These are phyloP conservation scores for Cebus imitator DNA, from an alignment of 2,113 vertebrate genomes.

Conservation along the genomic window DNA sequence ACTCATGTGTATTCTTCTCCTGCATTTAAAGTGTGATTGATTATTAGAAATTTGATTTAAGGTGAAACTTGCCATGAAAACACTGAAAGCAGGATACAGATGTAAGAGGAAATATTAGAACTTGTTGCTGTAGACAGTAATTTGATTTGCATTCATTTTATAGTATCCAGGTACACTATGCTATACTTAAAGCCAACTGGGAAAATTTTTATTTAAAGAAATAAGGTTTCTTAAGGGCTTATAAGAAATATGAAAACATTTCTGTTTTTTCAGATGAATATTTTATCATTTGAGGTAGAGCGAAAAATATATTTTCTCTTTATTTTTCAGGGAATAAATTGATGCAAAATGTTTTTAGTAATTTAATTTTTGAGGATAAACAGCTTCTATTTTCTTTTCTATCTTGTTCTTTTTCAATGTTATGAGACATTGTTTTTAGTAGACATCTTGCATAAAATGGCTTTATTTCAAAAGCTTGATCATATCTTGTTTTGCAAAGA, in stretches of 20 bases:
- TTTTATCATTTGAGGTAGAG: slow-evolving; percentile 60
- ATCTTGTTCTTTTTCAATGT: not conserved
- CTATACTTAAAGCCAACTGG: slow-evolving; percentile 32
- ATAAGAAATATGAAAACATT: slow-evolving; percentile 66
- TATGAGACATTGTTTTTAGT: not conserved
- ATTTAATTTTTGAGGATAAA: slow-evolving; percentile 45
- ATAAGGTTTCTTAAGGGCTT: slow-evolving; percentile 33
- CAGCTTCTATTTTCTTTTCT: not conserved
- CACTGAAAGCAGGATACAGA: not conserved
- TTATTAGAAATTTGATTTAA: slow-evolving; percentile 44
- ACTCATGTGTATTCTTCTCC: not conserved
- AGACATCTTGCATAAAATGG: not conserved
- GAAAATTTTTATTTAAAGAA: slow-evolving; percentile 34
- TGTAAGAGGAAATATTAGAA: slow-evolving; percentile 9
- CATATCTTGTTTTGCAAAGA: not conserved
- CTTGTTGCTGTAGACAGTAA: slow-evolving; percentile 31
- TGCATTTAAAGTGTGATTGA: slow-evolving; percentile 13
- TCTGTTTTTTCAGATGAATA: slow-evolving; percentile 47
- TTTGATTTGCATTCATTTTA: slow-evolving; percentile 53
- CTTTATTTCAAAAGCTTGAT: not conserved
- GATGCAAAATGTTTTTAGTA: slow-evolving; percentile 24
- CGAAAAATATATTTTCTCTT: not conserved
- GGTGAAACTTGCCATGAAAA: slow-evolving; percentile 1
- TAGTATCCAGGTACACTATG: slow-evolving; percentile 11
- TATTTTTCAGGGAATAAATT: slow-evolving; percentile 1